phyloP scores from a whole-genome alignment of 2,797 vertebrate species.

The Helarctos malayanus region DNA sequence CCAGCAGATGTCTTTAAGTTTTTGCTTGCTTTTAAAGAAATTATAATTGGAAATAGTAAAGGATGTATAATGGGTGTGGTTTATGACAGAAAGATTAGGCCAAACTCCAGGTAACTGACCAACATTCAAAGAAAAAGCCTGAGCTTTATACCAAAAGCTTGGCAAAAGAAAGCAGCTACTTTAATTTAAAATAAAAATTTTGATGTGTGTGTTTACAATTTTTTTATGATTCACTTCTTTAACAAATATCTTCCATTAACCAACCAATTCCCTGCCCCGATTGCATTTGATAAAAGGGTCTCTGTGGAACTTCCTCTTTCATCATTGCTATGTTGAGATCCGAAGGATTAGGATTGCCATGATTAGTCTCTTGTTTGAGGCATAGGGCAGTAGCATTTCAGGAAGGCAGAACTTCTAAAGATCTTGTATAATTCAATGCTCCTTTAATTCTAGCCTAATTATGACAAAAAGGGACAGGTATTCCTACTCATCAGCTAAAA shows the following conservation, averaged over 20 bases:
- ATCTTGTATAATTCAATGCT: background rate
- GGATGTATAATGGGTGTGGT: background rate
- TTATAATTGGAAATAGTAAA: background rate
- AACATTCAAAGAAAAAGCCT: background rate
- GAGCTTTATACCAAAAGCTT: background rate
- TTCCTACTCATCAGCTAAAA: constrained; percentile 17
- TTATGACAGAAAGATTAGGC: background rate
- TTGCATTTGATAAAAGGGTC: background rate
- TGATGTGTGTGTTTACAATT: background rate
- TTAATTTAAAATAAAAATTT: constrained; percentile 21
- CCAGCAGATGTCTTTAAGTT: background rate
- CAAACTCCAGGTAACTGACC: background rate
- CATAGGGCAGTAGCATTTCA: background rate
- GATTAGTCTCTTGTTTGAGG: background rate
- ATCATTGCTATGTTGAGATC: background rate
- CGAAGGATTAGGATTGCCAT: background rate
- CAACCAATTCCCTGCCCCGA: background rate
- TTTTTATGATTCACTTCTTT: background rate
- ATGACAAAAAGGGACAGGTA: background rate
- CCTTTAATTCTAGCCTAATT: background rate
- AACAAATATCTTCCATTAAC: background rate
- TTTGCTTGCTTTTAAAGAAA: constrained; percentile 58
- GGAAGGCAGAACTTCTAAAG: constrained; percentile 35
- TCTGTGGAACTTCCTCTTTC: background rate
- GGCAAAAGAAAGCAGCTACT: background rate